Conservation (phyloP, 2,888 invertebrate genomes). For the Platerodrilus igneus region DNA sequence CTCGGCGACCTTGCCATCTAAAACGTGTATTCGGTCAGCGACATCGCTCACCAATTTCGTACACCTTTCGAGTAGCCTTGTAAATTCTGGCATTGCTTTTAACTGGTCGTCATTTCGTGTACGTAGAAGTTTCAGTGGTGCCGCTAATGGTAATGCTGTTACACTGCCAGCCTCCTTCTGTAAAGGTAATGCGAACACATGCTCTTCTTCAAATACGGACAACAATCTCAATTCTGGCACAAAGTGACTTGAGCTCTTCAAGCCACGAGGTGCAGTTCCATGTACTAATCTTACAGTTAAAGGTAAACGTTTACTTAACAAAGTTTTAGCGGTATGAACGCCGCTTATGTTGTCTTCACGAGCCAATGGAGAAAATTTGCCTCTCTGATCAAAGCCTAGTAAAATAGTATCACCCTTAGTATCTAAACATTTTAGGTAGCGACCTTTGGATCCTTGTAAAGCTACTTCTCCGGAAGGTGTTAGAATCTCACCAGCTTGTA, state of each 20-base stretch:
- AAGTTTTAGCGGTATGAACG: conserved; percentile 85
- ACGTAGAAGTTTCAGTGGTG: conserved; percentile 77
- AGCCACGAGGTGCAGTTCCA: conserved; percentile 79
- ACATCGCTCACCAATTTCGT: conserved; percentile 69
- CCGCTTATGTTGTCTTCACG: conserved; percentile 92
- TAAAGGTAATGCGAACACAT: conserved; percentile 76
- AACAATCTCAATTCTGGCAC: conserved; percentile 79
- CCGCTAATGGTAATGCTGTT: conserved; percentile 78
- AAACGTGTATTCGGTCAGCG: conserved; percentile 74
- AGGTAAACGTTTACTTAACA: conserved; percentile 85
- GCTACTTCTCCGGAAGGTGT: conserved; percentile 70
- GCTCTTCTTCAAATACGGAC: conserved; percentile 82
- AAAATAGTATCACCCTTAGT: conserved; percentile 78
- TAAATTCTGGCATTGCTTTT: conserved; percentile 60
- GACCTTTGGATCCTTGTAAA: conserved; percentile 64
- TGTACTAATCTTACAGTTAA: conserved; percentile 88
- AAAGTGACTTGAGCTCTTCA: conserved; percentile 77
- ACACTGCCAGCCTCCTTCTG: conserved; percentile 75
- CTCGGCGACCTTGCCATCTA: conserved; percentile 77
- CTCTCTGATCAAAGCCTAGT: conserved; percentile 80
- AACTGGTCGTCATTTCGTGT: conserved; percentile 79
- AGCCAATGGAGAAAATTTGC: conserved; percentile 88
- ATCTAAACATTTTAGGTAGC: conserved; percentile 84
- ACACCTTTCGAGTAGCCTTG: conserved; percentile 72
- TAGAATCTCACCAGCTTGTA: conserved; percentile 80